A percentile compares a stretch with the other conserved stretches of the same genome.
Evolutionary conservation across 2,797 vertebrate genomes (phyloP).

Genomic region (Eulemur mongoz): DNA sequence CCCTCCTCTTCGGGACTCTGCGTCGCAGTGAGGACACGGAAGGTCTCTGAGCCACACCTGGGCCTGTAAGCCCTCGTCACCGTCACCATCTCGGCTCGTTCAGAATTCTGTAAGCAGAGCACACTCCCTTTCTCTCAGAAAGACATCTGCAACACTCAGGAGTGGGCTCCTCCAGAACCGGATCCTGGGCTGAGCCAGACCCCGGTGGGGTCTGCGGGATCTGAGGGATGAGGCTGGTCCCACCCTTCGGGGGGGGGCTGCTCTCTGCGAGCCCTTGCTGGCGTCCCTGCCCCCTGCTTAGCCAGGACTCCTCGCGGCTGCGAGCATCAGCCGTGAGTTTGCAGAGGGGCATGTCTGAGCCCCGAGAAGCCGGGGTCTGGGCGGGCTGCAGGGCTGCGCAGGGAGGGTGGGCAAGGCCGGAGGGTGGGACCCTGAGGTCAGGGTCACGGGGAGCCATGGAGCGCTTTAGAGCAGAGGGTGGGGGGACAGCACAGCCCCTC

Average conservation of each 20-base stretch:
- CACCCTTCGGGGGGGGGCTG: too few relatives aligned
- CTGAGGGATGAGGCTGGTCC: accelerated
- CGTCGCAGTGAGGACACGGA: accelerated
- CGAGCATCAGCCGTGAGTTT: accelerated
- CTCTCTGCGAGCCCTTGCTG: not conserved
- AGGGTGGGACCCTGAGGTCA: accelerated
- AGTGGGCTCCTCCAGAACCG: not conserved
- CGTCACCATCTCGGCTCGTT: accelerated
- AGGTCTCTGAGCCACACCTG: accelerated
- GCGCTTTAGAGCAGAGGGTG: accelerated
- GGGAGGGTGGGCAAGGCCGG: accelerated
- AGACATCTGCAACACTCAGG: accelerated
- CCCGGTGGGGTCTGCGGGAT: accelerated
- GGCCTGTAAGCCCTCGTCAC: accelerated
- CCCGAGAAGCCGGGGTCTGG: not conserved
- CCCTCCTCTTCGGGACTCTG: accelerated
- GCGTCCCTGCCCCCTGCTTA: accelerated
- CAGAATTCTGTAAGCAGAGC: accelerated
- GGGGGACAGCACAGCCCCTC: accelerated
- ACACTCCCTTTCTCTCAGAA: accelerated
- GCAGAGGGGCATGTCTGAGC: too few relatives aligned
- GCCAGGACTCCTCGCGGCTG: not conserved
- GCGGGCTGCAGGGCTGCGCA: accelerated
- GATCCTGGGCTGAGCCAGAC: accelerated
- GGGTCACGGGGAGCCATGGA: not conserved